Evolutionary conservation across 2,888 invertebrate species (phyloP), one percentile per base, ranked within the genome.

Genomic region (Dusona sp.): DNA sequence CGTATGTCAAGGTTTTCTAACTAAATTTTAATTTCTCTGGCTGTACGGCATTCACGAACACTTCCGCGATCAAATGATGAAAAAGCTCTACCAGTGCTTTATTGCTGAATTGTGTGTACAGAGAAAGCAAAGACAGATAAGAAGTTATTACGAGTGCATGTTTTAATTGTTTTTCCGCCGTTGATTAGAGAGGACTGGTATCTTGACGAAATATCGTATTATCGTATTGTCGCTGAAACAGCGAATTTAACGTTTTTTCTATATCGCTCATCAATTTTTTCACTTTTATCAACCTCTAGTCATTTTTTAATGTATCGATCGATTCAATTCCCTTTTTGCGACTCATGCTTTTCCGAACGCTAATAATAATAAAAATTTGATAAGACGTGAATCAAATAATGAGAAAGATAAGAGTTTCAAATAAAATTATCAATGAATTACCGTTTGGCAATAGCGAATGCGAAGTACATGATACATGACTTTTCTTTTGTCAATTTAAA

Each of bases 61-160:
- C 51, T 77, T 77, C 65, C 77, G 77, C 51, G 77, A 19, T 11
- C 11, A n/a, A 67, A 13, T 51, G 22, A 67, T 51, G 65, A 13
- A 19, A 29, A 77, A 36, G 64, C 13, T 42, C 29, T 38, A 22
- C 33, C 25, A 42, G 25, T 61, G 42, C 48, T 64, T 77, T 64
- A 45, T 48, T 77, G 64, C 11, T 33, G 45, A 42, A 45, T 6
- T 13, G 4, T 57, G 38, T 61, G 19, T 22, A 33, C 61, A 64
- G 75, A 64, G 75, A 64, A 65, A 77, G 64, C 75, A 11, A 77
- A 33, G 45, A 45, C 48, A 77, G 75, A 77, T 77, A 77, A 77
- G 45, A 42, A n/a, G n/a, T 57, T 38, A 74, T 61, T 42, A 61
- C 13, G 22, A 61, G 61, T 4, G 16, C 6, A 6, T 9, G 11